These are phyloP conservation scores for Charaxes varanes DNA, from an alignment of 1,140 invertebrate species.

Conservation along the genomic window DNA sequence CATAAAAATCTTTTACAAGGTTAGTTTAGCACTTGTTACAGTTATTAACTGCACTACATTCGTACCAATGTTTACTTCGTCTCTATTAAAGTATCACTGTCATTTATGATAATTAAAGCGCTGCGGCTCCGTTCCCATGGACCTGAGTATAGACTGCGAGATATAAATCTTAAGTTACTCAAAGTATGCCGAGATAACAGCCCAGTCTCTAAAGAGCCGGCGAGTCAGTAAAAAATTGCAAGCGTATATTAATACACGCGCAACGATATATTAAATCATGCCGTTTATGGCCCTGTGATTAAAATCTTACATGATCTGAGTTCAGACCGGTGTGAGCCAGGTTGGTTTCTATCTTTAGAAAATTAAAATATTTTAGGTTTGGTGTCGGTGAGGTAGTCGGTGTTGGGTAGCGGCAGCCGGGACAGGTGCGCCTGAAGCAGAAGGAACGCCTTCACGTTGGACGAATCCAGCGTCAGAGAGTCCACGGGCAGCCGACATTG, in stretches of 20 bases:
- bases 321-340: no score
- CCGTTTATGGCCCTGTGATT: no score
- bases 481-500: constrained; percentile 84
- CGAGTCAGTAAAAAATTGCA: no score
- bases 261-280: no score
- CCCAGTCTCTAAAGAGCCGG: no score
- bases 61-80: constrained; percentile 8
- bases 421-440: constrained; percentile 96
- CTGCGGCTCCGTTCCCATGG: constrained; percentile 7
- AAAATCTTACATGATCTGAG: no score
- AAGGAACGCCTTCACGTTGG: constrained; percentile 95
- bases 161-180: constrained; percentile 6
- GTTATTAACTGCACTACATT: constrained; percentile 9
- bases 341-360: no score
- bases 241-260: no score
- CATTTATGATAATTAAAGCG: constrained; percentile 7
- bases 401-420: constrained; percentile 85
- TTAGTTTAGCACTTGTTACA: no score
- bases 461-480: constrained; percentile 85
- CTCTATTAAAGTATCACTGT: constrained; percentile 3
- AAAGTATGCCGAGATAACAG: no score
- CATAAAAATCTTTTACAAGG: no score
- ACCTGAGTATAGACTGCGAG: background rate
- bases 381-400: constrained; percentile 97
- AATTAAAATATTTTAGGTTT: no score